Evolutionary conservation across 2,113 vertebrate species (phyloP).

Genomic region (Ceyx melanurus): DNA sequence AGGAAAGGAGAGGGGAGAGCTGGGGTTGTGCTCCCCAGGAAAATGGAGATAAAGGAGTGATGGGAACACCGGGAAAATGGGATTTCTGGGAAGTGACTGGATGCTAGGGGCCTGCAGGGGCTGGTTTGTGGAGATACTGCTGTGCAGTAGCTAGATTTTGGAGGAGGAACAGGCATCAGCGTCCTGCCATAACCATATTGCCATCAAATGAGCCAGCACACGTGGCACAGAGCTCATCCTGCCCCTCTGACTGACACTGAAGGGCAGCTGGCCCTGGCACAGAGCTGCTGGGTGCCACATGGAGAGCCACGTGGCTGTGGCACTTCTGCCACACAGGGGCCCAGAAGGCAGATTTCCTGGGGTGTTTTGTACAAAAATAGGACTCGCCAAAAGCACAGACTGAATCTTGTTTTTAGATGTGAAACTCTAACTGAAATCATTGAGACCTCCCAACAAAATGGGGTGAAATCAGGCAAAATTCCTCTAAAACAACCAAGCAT

Average conservation of each 20-base stretch:
- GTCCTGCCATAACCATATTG: neutral
- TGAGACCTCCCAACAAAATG: neutral
- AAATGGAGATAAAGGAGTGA: neutral
- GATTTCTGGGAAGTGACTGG: neutral
- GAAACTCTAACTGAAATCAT: neutral
- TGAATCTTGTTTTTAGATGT: neutral
- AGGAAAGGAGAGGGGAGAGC: neutral
- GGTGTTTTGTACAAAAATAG: neutral
- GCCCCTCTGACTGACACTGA: neutral
- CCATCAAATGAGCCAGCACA: neutral
- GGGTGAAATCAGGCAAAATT: neutral
- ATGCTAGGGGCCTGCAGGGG: neutral
- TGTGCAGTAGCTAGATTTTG: neutral
- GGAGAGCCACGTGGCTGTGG: neutral
- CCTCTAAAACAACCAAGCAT: neutral
- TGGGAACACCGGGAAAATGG: neutral
- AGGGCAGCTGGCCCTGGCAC: neutral
- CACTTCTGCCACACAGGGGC: neutral
- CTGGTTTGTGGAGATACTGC: neutral
- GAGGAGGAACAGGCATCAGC: neutral
- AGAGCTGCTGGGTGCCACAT: neutral
- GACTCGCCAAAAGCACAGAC: neutral
- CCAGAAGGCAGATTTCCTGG: neutral
- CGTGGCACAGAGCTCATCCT: neutral
- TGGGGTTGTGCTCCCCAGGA: neutral